A percentile compares a stretch with the other conserved stretches of the same genome.
Evolutionary conservation across 1,140 invertebrate species (phyloP).

Genomic region (Spodoptera litura): DNA sequence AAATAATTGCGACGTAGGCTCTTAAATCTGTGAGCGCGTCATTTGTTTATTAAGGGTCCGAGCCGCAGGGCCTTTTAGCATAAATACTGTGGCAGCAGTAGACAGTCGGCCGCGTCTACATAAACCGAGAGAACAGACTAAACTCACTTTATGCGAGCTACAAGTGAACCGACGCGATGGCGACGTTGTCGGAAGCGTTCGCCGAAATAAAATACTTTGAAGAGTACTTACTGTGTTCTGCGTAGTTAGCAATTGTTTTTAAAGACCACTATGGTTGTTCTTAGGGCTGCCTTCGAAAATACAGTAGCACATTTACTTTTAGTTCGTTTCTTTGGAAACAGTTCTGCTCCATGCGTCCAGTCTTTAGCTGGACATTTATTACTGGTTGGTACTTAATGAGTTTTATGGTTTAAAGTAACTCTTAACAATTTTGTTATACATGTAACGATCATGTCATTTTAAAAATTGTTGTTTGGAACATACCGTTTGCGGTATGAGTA

Average conservation of each 20-base stretch:
- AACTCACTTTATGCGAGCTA: conserved; percentile 47
- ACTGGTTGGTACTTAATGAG: too few relatives aligned
- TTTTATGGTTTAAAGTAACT: too few relatives aligned
- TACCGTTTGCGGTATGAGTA: too few relatives aligned
- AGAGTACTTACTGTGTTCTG: background rate
- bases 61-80: conserved; percentile 74
- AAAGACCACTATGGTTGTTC: background rate
- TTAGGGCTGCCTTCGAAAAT: background rate
- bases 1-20: conserved; percentile 76
- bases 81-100: conserved; percentile 64
- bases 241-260: conserved; percentile 11
- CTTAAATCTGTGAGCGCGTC: conserved; percentile 74
- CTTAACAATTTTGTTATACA: too few relatives aligned
- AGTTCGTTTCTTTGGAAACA: background rate
- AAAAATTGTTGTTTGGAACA: too few relatives aligned
- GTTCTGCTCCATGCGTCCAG: background rate
- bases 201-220: conserved; percentile 35
- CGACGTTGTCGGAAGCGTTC: conserved; percentile 35
- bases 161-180: conserved; percentile 4
- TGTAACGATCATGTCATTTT: too few relatives aligned
- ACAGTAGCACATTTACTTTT: background rate
- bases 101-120: conserved; percentile 44
- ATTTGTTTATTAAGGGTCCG: conserved; percentile 78
- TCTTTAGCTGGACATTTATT: background rate
- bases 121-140: conserved; percentile 45